A percentile compares a stretch with the other conserved stretches of the same genome.
Conservation (phyloP, 1,140 invertebrate species). For the Pachypeltis micranthus region DNA sequence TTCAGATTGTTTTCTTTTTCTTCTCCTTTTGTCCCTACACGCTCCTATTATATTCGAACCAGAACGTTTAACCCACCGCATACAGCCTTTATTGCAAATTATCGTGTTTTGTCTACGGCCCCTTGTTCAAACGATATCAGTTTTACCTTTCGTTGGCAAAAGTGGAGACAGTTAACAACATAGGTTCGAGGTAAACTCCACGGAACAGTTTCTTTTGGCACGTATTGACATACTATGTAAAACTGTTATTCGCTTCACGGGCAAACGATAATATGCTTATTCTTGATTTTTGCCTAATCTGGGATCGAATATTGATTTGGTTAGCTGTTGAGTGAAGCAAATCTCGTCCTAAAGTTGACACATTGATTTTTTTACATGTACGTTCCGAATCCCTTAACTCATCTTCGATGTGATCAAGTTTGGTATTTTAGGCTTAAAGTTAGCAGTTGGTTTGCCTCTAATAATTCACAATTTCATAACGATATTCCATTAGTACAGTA, state of each 20-base stretch:
- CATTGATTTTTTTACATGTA: background rate
- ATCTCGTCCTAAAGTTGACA: background rate
- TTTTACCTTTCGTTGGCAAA: background rate
- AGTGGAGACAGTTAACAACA: slow-evolving; percentile 13
- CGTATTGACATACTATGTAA: background rate
- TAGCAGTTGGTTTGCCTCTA: too few species aligned
- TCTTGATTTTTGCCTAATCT: background rate
- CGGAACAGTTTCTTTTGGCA: background rate
- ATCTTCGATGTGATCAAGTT: too few species aligned
- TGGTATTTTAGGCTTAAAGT: background rate
- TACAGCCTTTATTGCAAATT: background rate
- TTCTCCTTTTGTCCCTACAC: background rate
- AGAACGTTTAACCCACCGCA: background rate
- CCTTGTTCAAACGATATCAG: background rate
- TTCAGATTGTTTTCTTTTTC: too few species aligned
- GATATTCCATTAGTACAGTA: background rate
- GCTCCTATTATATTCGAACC: background rate
- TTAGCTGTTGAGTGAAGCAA: background rate
- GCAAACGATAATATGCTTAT: background rate
- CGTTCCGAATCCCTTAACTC: too few species aligned
- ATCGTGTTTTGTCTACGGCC: background rate
- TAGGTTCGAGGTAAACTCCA: slow-evolving; percentile 9
- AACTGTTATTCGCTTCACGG: background rate
- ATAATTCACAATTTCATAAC: background rate
- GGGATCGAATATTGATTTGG: background rate